A percentile compares a stretch with the other conserved stretches of the same genome.
Evolutionary conservation across 2,888 invertebrate genomes (phyloP).

Genomic region (Drosophila nigricruria): DNA sequence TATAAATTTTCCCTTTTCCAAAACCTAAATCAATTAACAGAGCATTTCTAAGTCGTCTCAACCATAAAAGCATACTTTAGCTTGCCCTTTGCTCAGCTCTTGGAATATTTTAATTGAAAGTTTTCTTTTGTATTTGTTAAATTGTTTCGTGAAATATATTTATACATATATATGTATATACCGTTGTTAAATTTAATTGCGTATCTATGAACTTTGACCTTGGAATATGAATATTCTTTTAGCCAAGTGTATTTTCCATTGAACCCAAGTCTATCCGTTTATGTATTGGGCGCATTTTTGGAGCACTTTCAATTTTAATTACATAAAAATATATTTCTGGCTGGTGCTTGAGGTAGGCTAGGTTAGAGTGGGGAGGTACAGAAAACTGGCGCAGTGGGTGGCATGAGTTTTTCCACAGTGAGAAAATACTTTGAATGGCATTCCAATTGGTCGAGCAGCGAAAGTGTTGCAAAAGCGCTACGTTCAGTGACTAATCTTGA

Average conservation of each 20-base stretch:
- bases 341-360: neutral
- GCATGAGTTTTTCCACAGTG: constrained; percentile 24
- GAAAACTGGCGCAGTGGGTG: constrained; percentile 22
- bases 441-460: constrained; percentile 24
- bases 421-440: constrained; percentile 38
- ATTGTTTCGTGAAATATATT: constrained; percentile 7
- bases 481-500: constrained; percentile 46
- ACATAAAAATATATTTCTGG: constrained; percentile 37
- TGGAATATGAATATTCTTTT: constrained; percentile 10
- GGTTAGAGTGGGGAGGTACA: neutral
- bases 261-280: constrained; percentile 16
- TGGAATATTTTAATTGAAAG: constrained; percentile 24
- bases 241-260: constrained; percentile 7
- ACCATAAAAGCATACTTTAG: neutral
- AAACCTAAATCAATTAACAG: neutral
- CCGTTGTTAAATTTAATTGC: constrained; percentile 1
- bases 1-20: neutral
- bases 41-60: neutral
- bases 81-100: constrained; percentile 20
- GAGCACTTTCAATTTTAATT: constrained; percentile 52
- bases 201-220: constrained; percentile 24
- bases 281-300: constrained; percentile 15
- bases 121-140: constrained; percentile 13
- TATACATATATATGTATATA: neutral
- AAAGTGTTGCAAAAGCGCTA: constrained; percentile 24